phyloP scores from a whole-genome alignment of 2,888 invertebrate species.

The Drosophila hamatofila region DNA sequence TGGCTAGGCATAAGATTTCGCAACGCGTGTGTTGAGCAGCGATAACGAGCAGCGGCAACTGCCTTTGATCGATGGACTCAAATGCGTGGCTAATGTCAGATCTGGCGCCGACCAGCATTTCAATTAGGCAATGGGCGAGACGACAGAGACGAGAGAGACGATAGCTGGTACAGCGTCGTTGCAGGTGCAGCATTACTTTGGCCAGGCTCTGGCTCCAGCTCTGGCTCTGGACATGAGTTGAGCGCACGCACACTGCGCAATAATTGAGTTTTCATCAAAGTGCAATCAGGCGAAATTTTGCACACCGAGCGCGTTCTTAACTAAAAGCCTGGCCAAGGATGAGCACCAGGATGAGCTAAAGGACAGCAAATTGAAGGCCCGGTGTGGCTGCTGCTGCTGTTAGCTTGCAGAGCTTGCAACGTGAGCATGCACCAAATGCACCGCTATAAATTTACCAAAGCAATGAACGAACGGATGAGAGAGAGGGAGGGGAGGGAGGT shows the following conservation, averaged over 20 bases:
- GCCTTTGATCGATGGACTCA: slow-evolving; percentile 70
- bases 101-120: slow-evolving; percentile 62
- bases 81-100: slow-evolving; percentile 70
- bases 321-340: slow-evolving; percentile 61
- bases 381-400: slow-evolving; percentile 1
- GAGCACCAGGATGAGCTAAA: slow-evolving; percentile 37
- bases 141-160: neutral
- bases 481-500: neutral
- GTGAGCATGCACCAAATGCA: slow-evolving; percentile 67
- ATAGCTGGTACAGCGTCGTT: neutral
- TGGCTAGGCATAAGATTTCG: slow-evolving; percentile 30
- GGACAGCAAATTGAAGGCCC: slow-evolving; percentile 34
- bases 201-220: neutral
- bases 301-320: slow-evolving; percentile 80
- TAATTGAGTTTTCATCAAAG: slow-evolving; percentile 82
- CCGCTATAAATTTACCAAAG: slow-evolving; percentile 66
- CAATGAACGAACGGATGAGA: neutral
- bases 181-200: slow-evolving; percentile 22
- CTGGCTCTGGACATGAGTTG: neutral
- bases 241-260: slow-evolving; percentile 52
- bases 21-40: slow-evolving; percentile 16
- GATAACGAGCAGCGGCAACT: slow-evolving; percentile 57
- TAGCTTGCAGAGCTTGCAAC: slow-evolving; percentile 16
- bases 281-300: slow-evolving; percentile 80
- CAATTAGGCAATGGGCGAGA: slow-evolving; percentile 49